Evolutionary conservation across 2,113 vertebrate species (phyloP).

Genomic region (Lycaon pictus): DNA sequence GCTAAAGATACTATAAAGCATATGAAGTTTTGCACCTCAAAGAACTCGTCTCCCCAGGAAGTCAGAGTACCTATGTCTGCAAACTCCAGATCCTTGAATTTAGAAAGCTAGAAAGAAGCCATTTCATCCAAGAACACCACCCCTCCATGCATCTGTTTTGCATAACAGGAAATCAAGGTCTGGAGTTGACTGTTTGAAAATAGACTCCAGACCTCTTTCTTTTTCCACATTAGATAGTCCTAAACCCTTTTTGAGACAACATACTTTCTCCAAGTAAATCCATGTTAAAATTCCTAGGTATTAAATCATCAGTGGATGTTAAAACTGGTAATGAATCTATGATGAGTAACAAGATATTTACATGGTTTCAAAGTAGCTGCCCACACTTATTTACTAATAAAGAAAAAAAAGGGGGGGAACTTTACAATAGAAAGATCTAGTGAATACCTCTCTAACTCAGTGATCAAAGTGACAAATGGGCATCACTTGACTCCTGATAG

Average conservation of each 20-base stretch:
- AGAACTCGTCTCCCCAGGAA: neutral
- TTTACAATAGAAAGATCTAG: neutral
- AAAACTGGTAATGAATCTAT: neutral
- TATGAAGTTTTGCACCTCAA: neutral
- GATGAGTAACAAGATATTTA: slow-evolving; percentile 24
- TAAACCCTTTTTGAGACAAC: neutral
- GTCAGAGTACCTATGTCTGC: neutral
- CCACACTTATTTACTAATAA: neutral
- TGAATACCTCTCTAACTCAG: neutral
- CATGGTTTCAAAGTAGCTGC: neutral
- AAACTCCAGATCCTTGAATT: neutral
- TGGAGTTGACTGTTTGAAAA: neutral
- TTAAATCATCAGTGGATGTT: slow-evolving; percentile 5
- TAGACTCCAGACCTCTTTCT: neutral
- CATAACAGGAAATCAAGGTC: neutral
- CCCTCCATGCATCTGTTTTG: neutral
- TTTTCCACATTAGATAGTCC: neutral
- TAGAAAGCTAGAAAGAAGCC: neutral
- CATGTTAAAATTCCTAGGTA: neutral
- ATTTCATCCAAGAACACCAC: neutral
- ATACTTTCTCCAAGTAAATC: neutral
- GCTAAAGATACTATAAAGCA: neutral
- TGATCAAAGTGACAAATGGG: neutral
- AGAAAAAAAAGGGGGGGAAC: neutral
- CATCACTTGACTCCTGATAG: neutral